Evolutionary conservation across 2,888 invertebrate genomes (phyloP).

Genomic region (Nomada hirtipes): DNA sequence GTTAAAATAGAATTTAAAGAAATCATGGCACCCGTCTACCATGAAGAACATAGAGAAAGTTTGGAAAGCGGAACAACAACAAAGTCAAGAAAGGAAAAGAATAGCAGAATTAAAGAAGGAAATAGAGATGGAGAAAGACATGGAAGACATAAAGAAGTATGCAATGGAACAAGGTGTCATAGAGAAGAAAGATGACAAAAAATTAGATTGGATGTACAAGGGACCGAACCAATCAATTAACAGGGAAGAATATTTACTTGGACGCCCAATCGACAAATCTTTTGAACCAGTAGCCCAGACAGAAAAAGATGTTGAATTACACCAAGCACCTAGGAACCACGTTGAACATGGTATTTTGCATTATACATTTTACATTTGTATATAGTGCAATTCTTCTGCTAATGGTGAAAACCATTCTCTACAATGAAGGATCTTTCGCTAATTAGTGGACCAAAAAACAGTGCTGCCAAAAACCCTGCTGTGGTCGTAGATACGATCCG

Average conservation of each 20-base stretch:
- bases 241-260: conserved; percentile 95
- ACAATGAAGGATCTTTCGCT: no score
- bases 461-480: no score
- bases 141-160: conserved; percentile 88
- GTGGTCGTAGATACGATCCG: no score
- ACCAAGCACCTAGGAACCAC: conserved; percentile 86
- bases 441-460: no score
- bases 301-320: conserved; percentile 85
- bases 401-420: no score
- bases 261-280: conserved; percentile 92
- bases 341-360: conserved; percentile 86
- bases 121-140: conserved; percentile 88
- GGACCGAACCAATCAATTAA: conserved; percentile 87
- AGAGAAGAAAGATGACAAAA: conserved; percentile 85
- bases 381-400: background rate
- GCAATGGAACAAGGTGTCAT: conserved; percentile 86
- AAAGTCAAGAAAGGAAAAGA: conserved; percentile 88
- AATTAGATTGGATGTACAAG: conserved; percentile 96
- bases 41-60: conserved; percentile 91
- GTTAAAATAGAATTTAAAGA: conserved; percentile 88
- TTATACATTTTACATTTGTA: conserved; percentile 12
- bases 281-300: conserved; percentile 88
- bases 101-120: conserved; percentile 89
- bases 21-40: conserved; percentile 92
- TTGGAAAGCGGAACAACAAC: conserved; percentile 91